These are phyloP conservation scores for Drosophila kanapiae DNA, from an alignment of 1,140 invertebrate genomes.

Conservation along the genomic window DNA sequence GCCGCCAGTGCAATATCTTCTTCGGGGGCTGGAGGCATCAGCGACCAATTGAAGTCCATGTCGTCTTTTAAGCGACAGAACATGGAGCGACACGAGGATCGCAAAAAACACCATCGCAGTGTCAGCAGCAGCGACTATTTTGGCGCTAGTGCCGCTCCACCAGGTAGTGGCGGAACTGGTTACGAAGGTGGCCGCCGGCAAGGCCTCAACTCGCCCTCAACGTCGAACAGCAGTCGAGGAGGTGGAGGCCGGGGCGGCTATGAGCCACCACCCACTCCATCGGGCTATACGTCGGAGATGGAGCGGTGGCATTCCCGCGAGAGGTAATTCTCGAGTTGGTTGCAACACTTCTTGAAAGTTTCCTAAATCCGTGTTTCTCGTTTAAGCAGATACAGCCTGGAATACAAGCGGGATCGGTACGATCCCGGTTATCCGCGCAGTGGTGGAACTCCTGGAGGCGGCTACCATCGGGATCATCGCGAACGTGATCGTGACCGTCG, in stretches of 20 bases:
- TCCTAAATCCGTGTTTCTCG: background rate
- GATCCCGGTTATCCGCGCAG: slow-evolving; percentile 68
- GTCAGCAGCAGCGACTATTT: slow-evolving; percentile 68
- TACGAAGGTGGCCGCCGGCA: slow-evolving; percentile 64
- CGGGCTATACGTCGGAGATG: slow-evolving; percentile 60
- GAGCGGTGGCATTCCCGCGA: slow-evolving; percentile 72
- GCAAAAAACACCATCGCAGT: slow-evolving; percentile 72
- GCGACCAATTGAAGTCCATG: slow-evolving; percentile 70
- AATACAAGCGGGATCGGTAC: slow-evolving; percentile 81
- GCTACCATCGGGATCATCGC: slow-evolving; percentile 85
- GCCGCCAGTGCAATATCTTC: slow-evolving; percentile 35
- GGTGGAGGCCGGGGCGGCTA: slow-evolving; percentile 52
- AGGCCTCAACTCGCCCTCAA: slow-evolving; percentile 67
- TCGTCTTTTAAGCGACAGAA: slow-evolving; percentile 79
- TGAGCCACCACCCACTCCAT: slow-evolving; percentile 51
- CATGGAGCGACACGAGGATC: slow-evolving; percentile 73
- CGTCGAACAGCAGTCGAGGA: slow-evolving; percentile 42
- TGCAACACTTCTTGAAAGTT: rapidly evolving
- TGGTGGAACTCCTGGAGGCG: slow-evolving; percentile 34
- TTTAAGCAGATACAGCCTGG: slow-evolving; percentile 62
- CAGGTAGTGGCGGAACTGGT: slow-evolving; percentile 31
- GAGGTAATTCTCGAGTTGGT: slow-evolving; percentile 46
- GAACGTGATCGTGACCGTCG: slow-evolving; percentile 86
- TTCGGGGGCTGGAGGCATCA: slow-evolving; percentile 38
- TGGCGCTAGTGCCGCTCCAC: slow-evolving; percentile 24